These are phyloP conservation scores for Lytechinus pictus DNA, from an alignment of 35 echinoderm and acorn worm species.

Conservation along the genomic window DNA sequence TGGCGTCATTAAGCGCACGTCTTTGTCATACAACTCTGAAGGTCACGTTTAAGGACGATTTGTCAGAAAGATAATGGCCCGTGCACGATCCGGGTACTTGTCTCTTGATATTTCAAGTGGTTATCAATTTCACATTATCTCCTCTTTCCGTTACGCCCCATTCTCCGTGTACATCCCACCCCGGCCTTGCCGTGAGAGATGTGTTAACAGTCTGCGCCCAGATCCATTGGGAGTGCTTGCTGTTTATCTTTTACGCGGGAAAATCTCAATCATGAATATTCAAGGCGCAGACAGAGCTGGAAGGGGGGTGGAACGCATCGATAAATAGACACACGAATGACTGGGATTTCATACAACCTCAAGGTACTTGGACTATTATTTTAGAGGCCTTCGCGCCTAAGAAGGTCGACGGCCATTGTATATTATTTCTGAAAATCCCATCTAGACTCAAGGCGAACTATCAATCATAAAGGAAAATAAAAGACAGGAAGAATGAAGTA, in stretches of 20 bases:
- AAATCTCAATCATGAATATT: background rate
- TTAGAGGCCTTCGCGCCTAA: background rate
- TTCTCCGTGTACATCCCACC: background rate
- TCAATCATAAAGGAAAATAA: background rate
- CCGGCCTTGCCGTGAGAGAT: background rate
- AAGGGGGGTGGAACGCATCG: background rate
- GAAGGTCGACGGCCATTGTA: background rate
- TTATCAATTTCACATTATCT: background rate
- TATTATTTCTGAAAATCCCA: background rate
- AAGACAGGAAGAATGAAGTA: background rate
- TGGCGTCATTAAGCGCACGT: background rate
- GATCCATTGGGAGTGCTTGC: background rate
- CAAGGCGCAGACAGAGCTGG: background rate
- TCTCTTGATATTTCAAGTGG: background rate
- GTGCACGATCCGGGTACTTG: background rate
- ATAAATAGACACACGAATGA: slow-evolving; percentile 19
- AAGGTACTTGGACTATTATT: background rate
- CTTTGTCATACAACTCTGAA: background rate
- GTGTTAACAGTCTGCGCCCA: background rate
- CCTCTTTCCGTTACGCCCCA: background rate
- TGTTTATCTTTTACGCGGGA: background rate
- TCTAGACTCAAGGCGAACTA: background rate
- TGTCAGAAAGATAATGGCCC: background rate
- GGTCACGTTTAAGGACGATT: background rate
- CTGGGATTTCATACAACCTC: background rate